These are phyloP conservation scores for Ammodytes marinus DNA, from an alignment of 2,113 vertebrate species.

Conservation along the genomic window DNA sequence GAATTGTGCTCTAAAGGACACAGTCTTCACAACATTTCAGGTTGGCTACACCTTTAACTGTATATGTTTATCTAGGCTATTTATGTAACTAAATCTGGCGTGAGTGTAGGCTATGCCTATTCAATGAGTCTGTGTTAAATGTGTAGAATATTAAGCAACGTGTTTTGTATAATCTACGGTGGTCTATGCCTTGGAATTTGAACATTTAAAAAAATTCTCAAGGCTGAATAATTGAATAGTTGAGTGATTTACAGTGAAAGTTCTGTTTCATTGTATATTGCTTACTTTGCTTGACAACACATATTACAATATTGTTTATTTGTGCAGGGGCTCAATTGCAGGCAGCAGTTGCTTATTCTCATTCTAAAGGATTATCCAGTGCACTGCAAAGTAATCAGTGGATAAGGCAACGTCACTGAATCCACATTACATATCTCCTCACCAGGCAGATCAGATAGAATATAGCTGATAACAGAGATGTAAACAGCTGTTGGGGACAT, in stretches of 20 bases:
- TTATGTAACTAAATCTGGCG: background rate
- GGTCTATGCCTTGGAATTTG: background rate
- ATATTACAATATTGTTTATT: slow-evolving; percentile 38
- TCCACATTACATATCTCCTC: slow-evolving; percentile 77
- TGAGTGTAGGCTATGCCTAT: background rate
- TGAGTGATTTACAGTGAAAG: background rate
- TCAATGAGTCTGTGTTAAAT: background rate
- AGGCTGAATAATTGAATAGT: background rate
- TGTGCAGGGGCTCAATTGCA: slow-evolving; percentile 66
- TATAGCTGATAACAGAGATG: slow-evolving; percentile 34
- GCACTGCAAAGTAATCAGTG: slow-evolving; percentile 78
- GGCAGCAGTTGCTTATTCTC: slow-evolving; percentile 78
- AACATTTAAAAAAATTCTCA: background rate
- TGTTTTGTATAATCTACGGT: background rate
- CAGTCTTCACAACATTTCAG: slow-evolving; percentile 24
- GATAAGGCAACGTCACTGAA: slow-evolving; percentile 80
- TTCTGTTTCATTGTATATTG: background rate
- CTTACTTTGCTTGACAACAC: slow-evolving; percentile 5
- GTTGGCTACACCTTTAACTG: slow-evolving; percentile 1
- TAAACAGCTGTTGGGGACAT: background rate
- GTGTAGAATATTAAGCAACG: background rate
- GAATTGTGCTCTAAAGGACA: slow-evolving; percentile 25
- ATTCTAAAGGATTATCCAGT: slow-evolving; percentile 79
- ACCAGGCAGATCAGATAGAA: slow-evolving; percentile 49
- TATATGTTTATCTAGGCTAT: background rate